phyloP scores from a whole-genome alignment of 2,797 vertebrate genomes.

The Triplophysa yarkandensis region DNA sequence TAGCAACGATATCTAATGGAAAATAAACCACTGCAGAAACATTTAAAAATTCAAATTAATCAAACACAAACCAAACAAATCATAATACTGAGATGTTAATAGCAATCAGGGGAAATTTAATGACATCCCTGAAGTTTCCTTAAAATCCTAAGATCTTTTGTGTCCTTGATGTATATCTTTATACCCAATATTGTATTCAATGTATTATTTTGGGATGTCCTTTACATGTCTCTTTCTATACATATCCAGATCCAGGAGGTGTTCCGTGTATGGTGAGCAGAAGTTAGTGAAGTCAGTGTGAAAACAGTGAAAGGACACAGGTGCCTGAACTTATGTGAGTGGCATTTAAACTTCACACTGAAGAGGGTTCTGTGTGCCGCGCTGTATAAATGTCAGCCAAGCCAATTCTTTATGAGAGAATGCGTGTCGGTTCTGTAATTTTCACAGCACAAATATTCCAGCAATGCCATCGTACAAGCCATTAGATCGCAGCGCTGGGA shows the following conservation, averaged over 20 bases:
- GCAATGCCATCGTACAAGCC: constrained; percentile 4
- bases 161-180: too few relatives aligned
- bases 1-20: neutral
- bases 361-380: constrained; percentile 32
- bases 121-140: neutral
- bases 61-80: constrained; percentile 11
- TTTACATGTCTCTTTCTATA: constrained; percentile 10
- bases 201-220: neutral
- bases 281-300: neutral
- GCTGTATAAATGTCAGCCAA: constrained; percentile 55
- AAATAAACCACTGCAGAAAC: neutral
- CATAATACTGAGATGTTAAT: neutral
- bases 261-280: constrained; percentile 2
- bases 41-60: constrained; percentile 12
- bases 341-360: constrained; percentile 51
- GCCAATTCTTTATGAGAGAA: constrained; percentile 51
- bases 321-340: constrained; percentile 55
- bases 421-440: constrained; percentile 38
- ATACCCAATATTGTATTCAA: too few relatives aligned
- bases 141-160: neutral
- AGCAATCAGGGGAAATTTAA: neutral
- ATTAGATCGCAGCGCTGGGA: constrained; percentile 14
- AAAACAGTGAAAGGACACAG: constrained; percentile 50
- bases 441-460: constrained; percentile 40
- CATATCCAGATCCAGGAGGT: constrained; percentile 15